Evolutionary conservation across 2,113 vertebrate species (phyloP).

Genomic region (Laticauda colubrina): DNA sequence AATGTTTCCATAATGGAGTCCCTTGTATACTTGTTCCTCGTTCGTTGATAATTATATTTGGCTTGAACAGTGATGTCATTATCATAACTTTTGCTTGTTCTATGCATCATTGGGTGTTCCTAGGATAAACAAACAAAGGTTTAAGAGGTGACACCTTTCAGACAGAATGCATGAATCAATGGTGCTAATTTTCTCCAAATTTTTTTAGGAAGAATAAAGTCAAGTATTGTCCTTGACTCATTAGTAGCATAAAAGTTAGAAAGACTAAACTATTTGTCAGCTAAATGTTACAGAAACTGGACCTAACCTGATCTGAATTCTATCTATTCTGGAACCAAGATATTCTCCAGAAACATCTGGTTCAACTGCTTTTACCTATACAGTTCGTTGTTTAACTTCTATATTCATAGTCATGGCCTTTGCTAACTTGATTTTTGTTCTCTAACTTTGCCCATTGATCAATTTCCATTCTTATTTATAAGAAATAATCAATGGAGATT

Average conservation of each 20-base stretch:
- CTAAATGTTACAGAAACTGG: background rate
- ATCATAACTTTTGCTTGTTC: background rate
- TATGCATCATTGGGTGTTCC: background rate
- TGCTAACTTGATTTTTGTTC: background rate
- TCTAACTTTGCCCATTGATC: background rate
- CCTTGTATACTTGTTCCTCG: background rate
- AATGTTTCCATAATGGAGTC: background rate
- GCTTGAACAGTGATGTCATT: background rate
- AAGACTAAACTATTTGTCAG: background rate
- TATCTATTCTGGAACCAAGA: background rate
- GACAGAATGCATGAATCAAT: background rate
- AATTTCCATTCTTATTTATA: background rate
- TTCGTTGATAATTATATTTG: background rate
- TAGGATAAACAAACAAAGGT: background rate
- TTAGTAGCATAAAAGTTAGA: background rate
- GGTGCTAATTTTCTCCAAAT: background rate
- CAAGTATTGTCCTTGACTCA: background rate
- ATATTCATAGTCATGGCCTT: background rate
- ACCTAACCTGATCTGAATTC: background rate
- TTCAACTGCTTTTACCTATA: background rate
- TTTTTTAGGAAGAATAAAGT: background rate
- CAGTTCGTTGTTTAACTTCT: background rate
- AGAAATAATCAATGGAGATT: background rate
- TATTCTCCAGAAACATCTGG: background rate
- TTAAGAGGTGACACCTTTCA: background rate